These are phyloP conservation scores for Ranitomeya variabilis DNA, from an alignment of 2,113 vertebrate species.

Conservation along the genomic window DNA sequence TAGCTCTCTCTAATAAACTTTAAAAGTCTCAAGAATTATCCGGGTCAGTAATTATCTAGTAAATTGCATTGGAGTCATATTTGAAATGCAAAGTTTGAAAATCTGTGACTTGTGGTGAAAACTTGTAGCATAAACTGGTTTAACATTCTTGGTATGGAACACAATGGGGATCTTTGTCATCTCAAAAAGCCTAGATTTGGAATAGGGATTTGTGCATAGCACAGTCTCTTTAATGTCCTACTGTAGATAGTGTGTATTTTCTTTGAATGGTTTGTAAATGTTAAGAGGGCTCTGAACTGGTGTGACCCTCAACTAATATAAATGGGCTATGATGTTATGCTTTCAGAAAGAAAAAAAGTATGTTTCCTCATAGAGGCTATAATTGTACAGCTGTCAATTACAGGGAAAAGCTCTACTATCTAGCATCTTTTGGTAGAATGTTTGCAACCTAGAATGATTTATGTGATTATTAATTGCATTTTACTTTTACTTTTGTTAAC, in stretches of 20 bases:
- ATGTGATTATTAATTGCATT: no score
- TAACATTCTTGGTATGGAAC: neutral
- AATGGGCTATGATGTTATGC: neutral
- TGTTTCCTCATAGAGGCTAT: neutral
- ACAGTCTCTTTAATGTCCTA: neutral
- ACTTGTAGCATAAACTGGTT: neutral
- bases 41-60: conserved; percentile 45
- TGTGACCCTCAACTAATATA: neutral
- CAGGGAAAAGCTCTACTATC: neutral
- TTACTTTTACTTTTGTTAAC: neutral
- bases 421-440: neutral
- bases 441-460: no score
- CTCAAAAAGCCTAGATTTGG: neutral
- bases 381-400: neutral
- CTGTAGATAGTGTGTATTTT: conserved; percentile 22
- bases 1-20: conserved; percentile 16
- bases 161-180: neutral
- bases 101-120: neutral
- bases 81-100: conserved; percentile 19
- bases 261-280: neutral
- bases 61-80: conserved; percentile 7
- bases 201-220: neutral
- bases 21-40: conserved; percentile 1
- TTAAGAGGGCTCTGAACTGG: neutral
- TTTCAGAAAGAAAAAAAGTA: neutral